These are phyloP conservation scores for Lepidurus apus DNA, from an alignment of 1,140 invertebrate genomes.

Conservation along the genomic window DNA sequence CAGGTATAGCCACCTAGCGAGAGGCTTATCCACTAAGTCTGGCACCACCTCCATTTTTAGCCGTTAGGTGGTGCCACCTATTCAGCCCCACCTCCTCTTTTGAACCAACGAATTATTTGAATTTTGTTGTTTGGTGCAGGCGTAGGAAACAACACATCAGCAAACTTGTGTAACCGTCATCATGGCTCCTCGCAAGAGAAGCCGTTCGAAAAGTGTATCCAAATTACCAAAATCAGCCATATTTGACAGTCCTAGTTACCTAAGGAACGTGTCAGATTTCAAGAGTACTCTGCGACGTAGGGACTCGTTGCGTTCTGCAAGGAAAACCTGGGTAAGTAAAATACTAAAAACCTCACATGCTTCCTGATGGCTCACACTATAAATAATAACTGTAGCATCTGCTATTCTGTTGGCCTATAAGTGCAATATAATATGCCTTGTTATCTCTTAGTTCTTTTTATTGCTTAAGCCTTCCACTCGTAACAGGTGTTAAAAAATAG, in stretches of 20 bases:
- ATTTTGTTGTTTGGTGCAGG: neutral
- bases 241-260: constrained; percentile 29
- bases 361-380: neutral
- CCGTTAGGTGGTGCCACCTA: too few species aligned
- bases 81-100: too few species aligned
- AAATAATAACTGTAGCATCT: too few species aligned
- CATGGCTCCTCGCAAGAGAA: constrained; percentile 31
- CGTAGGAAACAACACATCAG: neutral
- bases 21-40: too few species aligned
- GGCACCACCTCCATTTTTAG: too few species aligned
- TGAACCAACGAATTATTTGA: neutral
- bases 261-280: constrained; percentile 32
- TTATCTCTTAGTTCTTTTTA: neutral
- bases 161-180: neutral
- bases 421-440: neutral
- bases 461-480: neutral
- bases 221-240: neutral
- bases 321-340: constrained; percentile 24
- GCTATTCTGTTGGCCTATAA: too few species aligned
- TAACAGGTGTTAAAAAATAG: neutral
- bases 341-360: neutral
- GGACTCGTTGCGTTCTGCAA: constrained; percentile 28
- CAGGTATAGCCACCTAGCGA: too few species aligned
- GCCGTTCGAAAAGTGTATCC: neutral
- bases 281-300: constrained; percentile 30